Evolutionary conservation across 2,113 vertebrate species (phyloP), one percentile per base, ranked within the genome.

Genomic region (Apistogramma diplotaenia): DNA sequence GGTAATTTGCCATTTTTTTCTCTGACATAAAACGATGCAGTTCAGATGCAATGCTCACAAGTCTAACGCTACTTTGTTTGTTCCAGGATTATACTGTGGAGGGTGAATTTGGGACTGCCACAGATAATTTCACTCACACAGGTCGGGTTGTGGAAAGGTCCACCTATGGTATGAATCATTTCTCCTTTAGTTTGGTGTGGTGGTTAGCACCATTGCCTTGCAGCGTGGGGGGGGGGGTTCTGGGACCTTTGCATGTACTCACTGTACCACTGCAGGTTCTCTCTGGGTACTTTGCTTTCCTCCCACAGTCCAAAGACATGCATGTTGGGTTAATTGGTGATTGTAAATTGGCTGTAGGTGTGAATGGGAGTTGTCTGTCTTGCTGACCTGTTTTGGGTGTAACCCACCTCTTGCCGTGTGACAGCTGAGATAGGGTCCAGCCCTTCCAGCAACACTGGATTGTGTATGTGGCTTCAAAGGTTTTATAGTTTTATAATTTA

Each of bases 81-180:
- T 55, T 87, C 33, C 85, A 99, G 98, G 96, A 96, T 74, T 99
- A 99, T 87, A 97, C 94, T 0, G 59, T 99, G 4, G 90, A 95
- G 2, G 97, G 97, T n/a, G 90, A 95, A 74, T 97, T 99, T 78
- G 98, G 98, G 74, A 96, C 91, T 82, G 97, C 97, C 65, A 97
- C 97, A 2, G 93, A 97, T 12, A 94, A 98, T 90, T 99, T 99
- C 91, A 93, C 95, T 29, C 92, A 96, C 83, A 93, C 79, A 0
- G 97, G 97, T 61, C 94, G 90, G 65, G 89, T 98, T 80, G 62
- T 99, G 53, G 98, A 99, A 93, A 97, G 95, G 88, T 96, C 97
- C 1, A 98, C 97, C 0, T 99, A 96, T 1, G 96, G 98, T 99
- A 96, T 0, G 65, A 70, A 51, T 51, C 1, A 70, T 70, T 49